phyloP scores from a whole-genome alignment of 2,113 vertebrate species.

The Galbula dea region DNA sequence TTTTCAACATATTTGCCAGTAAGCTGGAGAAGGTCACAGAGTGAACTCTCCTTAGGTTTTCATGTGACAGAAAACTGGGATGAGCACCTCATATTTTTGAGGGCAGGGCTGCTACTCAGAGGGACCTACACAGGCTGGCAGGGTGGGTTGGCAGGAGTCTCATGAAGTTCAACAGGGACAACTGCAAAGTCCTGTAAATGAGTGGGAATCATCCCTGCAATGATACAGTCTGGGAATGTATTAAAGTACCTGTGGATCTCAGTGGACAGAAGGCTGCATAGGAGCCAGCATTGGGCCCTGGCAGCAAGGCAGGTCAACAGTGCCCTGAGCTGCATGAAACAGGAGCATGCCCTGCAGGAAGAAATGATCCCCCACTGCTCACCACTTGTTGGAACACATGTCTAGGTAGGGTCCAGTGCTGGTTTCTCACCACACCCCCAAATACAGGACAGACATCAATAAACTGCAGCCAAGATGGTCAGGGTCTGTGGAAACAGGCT shows the following conservation, averaged over 20 bases:
- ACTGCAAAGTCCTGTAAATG: neutral
- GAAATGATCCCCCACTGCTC: neutral
- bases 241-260: neutral
- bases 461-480: neutral
- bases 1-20: neutral
- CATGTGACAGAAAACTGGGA: neutral
- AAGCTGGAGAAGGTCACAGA: neutral
- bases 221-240: neutral
- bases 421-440: neutral
- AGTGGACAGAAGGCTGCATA: neutral
- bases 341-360: neutral
- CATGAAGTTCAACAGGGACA: neutral
- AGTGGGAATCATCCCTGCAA: neutral
- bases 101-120: neutral
- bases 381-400: neutral
- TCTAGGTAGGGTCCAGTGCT: neutral
- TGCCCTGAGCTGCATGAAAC: neutral
- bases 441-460: neutral
- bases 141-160: neutral
- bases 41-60: neutral
- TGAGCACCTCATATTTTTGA: neutral
- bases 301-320: neutral
- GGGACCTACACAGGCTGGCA: neutral
- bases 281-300: neutral
- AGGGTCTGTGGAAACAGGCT: neutral